These are phyloP conservation scores for Plagodis dolabraria DNA, from an alignment of 2,888 invertebrate species.

Conservation along the genomic window DNA sequence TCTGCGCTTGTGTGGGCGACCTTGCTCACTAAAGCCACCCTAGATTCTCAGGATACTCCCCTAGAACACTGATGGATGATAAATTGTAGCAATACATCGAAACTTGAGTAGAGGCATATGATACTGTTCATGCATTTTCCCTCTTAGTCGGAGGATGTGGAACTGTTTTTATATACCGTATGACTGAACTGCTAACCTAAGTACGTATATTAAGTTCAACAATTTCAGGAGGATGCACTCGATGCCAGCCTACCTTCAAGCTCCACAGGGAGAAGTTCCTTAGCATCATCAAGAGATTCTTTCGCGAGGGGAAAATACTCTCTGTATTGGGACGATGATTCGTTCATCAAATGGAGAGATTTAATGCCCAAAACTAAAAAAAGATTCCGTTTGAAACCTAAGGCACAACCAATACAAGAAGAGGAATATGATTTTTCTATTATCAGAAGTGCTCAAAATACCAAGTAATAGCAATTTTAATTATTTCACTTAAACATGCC, in stretches of 20 bases:
- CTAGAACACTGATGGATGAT: too few species aligned
- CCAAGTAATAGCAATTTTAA: neutral
- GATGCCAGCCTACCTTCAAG: neutral
- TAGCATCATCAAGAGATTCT: neutral
- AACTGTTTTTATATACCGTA: too few species aligned
- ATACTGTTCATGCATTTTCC: too few species aligned
- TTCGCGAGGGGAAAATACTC: neutral
- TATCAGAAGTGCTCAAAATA: neutral
- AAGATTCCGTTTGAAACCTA: neutral
- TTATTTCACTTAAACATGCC: too few species aligned
- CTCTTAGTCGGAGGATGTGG: too few species aligned
- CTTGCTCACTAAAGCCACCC: too few species aligned
- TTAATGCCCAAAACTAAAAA: neutral
- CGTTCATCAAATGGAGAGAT: neutral
- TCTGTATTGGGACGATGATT: neutral
- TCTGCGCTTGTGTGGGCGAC: too few species aligned
- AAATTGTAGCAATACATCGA: too few species aligned
- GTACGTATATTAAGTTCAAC: too few species aligned
- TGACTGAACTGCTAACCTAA: too few species aligned
- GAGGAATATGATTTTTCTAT: neutral
- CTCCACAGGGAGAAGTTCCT: neutral
- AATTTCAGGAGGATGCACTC: neutral
- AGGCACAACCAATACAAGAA: neutral
- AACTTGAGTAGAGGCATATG: too few species aligned
- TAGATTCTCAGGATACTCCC: too few species aligned